phyloP scores from a whole-genome alignment of 2,888 invertebrate genomes.

The Synergus laeviventris region DNA sequence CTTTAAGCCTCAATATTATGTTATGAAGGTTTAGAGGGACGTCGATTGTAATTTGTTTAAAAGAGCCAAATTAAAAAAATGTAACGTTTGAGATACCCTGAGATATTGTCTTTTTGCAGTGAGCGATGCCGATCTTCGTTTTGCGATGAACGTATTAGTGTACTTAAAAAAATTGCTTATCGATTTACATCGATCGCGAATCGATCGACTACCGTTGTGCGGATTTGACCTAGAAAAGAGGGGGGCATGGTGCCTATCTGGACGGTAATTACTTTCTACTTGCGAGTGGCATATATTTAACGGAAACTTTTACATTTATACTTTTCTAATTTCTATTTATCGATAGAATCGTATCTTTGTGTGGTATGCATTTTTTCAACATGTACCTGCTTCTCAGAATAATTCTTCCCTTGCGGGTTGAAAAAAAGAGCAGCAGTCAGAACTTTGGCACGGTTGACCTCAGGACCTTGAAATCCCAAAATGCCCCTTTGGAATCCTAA shows the following conservation, averaged over 20 bases:
- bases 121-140: constrained; percentile 18
- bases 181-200: constrained; percentile 16
- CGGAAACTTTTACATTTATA: constrained; percentile 48
- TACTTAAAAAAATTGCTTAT: constrained; percentile 19
- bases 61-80: background rate
- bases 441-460: constrained; percentile 34
- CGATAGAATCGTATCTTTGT: constrained; percentile 50
- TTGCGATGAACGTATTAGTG: constrained; percentile 18
- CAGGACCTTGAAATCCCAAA: constrained; percentile 20
- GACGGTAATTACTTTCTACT: constrained; percentile 66
- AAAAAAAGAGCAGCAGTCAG: constrained; percentile 10
- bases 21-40: no score
- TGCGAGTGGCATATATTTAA: constrained; percentile 49
- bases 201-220: constrained; percentile 43
- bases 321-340: constrained; percentile 51
- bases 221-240: constrained; percentile 53
- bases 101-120: constrained; percentile 34
- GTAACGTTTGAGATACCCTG: constrained; percentile 33
- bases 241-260: constrained; percentile 60
- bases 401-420: background rate
- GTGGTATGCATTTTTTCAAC: background rate
- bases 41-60: background rate
- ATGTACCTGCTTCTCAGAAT: constrained; percentile 2
- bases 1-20: no score
- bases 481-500: constrained; percentile 36